These are phyloP conservation scores for Euleptes europaea DNA, from an alignment of 2,113 vertebrate species.

Conservation along the genomic window DNA sequence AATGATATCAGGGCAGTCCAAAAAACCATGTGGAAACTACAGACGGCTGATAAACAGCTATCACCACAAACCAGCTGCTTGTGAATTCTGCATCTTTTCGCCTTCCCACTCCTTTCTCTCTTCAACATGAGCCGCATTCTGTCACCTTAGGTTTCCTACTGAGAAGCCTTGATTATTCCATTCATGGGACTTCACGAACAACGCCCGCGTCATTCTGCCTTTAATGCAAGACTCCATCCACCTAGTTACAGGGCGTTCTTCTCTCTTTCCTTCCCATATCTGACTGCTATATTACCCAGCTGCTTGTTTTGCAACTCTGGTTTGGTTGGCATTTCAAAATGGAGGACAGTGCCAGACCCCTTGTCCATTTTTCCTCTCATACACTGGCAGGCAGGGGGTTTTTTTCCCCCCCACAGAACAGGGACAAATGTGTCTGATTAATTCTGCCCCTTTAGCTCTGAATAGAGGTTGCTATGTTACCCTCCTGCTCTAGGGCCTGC, in stretches of 20 bases:
- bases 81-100: neutral
- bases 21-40: neutral
- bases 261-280: slow-evolving; percentile 24
- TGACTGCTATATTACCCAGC: slow-evolving; percentile 37
- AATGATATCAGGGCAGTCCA: neutral
- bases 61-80: neutral
- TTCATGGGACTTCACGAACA: neutral
- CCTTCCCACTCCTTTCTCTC: neutral
- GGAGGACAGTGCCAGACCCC: slow-evolving; percentile 63
- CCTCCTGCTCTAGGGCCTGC: slow-evolving; percentile 54
- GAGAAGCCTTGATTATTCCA: neutral
- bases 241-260: neutral
- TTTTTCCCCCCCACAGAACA: slow-evolving; percentile 58
- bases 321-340: slow-evolving; percentile 67
- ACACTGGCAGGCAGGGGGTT: slow-evolving; percentile 58
- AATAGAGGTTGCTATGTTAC: slow-evolving; percentile 74
- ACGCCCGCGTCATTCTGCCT: neutral
- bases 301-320: slow-evolving; percentile 51
- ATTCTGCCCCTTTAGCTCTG: slow-evolving; percentile 68
- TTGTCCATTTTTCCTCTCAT: slow-evolving; percentile 59
- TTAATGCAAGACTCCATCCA: neutral
- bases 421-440: slow-evolving; percentile 69
- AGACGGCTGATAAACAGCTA: neutral
- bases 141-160: neutral
- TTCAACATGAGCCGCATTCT: neutral